These are phyloP conservation scores for Sphaeramia orbicularis DNA, from an alignment of 2,797 vertebrate genomes.

Conservation along the genomic window DNA sequence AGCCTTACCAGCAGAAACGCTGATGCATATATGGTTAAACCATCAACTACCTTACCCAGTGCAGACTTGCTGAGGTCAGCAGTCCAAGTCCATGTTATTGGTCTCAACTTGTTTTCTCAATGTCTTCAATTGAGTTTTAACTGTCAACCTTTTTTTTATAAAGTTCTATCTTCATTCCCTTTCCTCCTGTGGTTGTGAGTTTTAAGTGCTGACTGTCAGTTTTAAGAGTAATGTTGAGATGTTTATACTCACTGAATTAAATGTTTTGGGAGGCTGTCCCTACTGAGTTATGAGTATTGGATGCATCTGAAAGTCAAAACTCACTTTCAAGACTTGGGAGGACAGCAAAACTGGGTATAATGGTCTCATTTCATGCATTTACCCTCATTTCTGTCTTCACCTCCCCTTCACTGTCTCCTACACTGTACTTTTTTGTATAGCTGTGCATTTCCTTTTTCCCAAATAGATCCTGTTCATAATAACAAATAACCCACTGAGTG, in stretches of 20 bases:
- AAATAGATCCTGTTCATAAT: conserved; percentile 30
- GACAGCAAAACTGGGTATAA: conserved; percentile 4
- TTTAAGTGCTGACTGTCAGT: too few relatives aligned
- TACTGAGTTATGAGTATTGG: too few relatives aligned
- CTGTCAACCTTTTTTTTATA: not conserved
- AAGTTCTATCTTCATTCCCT: not conserved
- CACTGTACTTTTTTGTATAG: conserved; percentile 26
- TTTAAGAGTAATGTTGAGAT: too few relatives aligned
- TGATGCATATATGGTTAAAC: too few relatives aligned
- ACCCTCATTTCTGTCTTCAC: not conserved
- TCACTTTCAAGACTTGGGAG: not conserved
- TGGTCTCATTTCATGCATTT: conserved; percentile 11
- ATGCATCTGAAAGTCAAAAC: too few relatives aligned
- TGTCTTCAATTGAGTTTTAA: not conserved
- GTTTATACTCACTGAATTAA: too few relatives aligned
- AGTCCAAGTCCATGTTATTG: not conserved
- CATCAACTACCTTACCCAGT: too few relatives aligned
- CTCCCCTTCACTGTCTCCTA: conserved; percentile 10
- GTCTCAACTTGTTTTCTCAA: not conserved
- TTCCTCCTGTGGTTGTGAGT: not conserved
- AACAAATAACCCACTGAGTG: conserved; percentile 37
- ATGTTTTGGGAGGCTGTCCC: too few relatives aligned
- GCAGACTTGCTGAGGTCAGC: too few relatives aligned
- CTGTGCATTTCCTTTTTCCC: conserved; percentile 54
- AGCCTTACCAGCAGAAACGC: too few relatives aligned